Base-by-base conservation (phyloP, 2,113 vertebrate species). In the Chamaea fasciata region DNA sequence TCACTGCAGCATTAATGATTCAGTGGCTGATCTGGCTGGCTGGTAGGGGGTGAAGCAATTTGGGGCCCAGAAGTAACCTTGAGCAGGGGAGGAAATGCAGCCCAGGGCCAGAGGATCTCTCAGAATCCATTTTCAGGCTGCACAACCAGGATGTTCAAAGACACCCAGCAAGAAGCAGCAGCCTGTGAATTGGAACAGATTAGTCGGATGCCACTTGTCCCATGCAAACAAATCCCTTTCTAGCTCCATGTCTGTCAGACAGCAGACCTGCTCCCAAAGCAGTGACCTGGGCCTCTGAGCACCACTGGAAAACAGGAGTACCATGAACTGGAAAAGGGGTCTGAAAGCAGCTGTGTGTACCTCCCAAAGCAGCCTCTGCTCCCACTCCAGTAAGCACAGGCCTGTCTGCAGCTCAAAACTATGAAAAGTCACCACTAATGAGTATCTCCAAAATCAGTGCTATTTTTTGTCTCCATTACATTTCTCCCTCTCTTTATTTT, bases 401-500 rank as follows among this genome's bases (percentile, higher is more conserved):
- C 42, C 53, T 46, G 13, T 83, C 63, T 76, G 63, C n/a, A 78
- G 59, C 44, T 68, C 60, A 67, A 41, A 89, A 84, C 33, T 70
- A 31, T 47, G 31, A 13, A 46, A 94, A 94, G 37, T 68, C 75
- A 86, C 39, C 56, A 68, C 49, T 83, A 90, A 87, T 33, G 30
- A 82, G 14, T 50, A 74, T 65, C 57, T 88, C 47, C 24, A 67
- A 70, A 92, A 59, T 41, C 5, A 11, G 14, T 46, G n/a, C 12
- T 74, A 5, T n/a, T 90, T 92, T 83, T 82, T 82, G 4, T 55
- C 35, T 93, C 30, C 18, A 35, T 79, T 89, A 13, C 3, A 0
- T 78, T 84, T 90, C 42, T 78, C 31, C n/a, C 17, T 87, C 8
- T 77, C 31, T 84, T 33, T 81, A 55, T 63, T 82, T 85, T 87